Evolutionary conservation across 1,140 invertebrate genomes (phyloP).

Genomic region (Glossosoma conforme): DNA sequence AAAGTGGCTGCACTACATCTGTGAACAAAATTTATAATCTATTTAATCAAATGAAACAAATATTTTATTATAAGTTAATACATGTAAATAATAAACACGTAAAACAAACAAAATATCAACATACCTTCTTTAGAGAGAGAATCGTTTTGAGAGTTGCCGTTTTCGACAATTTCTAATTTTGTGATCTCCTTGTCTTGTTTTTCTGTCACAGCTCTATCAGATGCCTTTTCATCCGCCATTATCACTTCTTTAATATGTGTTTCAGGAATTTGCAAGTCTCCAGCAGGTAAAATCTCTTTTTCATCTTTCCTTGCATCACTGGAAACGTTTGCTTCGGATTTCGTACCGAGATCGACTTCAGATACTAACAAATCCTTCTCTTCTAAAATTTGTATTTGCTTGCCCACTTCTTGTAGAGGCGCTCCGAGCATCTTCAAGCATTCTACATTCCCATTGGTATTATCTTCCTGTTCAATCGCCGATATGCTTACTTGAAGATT

Average conservation of each 20-base stretch:
- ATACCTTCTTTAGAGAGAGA: too few species aligned
- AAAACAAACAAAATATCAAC: too few species aligned
- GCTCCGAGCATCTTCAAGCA: constrained; percentile 18
- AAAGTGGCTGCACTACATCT: too few species aligned
- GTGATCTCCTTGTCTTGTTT: neutral
- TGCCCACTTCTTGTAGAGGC: constrained; percentile 18
- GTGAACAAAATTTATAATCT: too few species aligned
- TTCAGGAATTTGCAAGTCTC: too few species aligned
- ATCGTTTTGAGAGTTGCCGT: too few species aligned
- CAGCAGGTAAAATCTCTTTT: too few species aligned
- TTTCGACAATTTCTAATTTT: neutral
- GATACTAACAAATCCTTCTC: constrained; percentile 23
- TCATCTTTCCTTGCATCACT: too few species aligned
- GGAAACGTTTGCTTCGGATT: constrained; percentile 2
- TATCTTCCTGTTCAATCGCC: constrained; percentile 11
- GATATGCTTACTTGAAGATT: constrained; percentile 22
- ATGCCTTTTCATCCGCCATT: neutral
- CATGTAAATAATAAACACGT: too few species aligned
- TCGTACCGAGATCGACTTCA: constrained; percentile 15
- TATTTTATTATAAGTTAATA: too few species aligned
- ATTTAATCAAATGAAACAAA: too few species aligned
- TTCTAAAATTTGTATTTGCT: constrained; percentile 13
- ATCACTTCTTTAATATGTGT: neutral
- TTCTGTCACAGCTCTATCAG: neutral
- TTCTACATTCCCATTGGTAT: neutral